These are phyloP conservation scores for Agrochola lota DNA, from an alignment of 2,888 invertebrate genomes.

Conservation along the genomic window DNA sequence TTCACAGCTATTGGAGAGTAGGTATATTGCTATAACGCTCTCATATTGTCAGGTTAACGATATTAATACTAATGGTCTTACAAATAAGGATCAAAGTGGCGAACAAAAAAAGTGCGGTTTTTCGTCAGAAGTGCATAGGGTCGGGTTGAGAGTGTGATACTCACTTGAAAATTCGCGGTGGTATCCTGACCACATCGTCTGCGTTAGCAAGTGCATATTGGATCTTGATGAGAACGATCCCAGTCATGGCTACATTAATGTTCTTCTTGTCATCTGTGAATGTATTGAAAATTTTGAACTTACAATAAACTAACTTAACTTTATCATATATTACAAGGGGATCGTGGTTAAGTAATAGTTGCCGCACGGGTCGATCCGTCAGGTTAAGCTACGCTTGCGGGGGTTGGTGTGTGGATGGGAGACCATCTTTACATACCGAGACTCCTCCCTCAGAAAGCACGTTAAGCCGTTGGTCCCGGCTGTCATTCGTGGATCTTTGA, in stretches of 20 bases:
- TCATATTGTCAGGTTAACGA: no score
- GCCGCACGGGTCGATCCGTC: no score
- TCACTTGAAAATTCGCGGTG: conserved; percentile 71
- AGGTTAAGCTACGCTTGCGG: no score
- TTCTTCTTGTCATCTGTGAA: conserved; percentile 65
- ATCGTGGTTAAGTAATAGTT: no score
- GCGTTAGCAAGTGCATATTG: conserved; percentile 76
- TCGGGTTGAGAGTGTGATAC: neutral
- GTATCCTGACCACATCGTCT: conserved; percentile 75
- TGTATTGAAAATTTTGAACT: conserved; percentile 1
- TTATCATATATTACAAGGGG: no score
- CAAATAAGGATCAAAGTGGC: neutral
- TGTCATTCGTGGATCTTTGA: no score
- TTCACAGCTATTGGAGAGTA: no score
- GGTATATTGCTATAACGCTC: neutral
- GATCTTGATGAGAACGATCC: conserved; percentile 75
- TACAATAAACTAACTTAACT: neutral
- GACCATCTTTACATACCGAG: no score
- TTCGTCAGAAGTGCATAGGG: neutral
- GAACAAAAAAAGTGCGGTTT: neutral
- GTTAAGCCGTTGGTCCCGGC: no score
- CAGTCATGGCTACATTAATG: conserved; percentile 74
- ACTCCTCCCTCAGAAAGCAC: no score
- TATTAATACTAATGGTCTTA: neutral
- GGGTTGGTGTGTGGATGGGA: no score